phyloP scores from a whole-genome alignment of 1,140 invertebrate genomes.

The Batillaria attramentaria region DNA sequence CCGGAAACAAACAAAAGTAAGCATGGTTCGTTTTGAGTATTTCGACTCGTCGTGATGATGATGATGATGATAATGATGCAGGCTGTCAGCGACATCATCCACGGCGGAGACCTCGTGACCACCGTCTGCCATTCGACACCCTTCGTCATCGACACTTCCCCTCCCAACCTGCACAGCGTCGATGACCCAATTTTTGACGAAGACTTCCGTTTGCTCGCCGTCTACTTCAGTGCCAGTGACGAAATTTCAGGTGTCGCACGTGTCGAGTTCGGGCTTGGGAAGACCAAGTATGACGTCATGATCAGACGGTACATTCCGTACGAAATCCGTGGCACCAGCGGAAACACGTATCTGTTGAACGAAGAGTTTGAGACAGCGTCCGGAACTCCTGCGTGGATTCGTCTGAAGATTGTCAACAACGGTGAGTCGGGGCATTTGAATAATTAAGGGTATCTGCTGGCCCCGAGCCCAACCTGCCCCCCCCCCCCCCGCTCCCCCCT shows the following conservation, averaged over 20 bases:
- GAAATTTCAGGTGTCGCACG: conserved; percentile 44
- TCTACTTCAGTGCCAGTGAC: conserved; percentile 55
- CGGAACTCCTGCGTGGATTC: conserved; percentile 54
- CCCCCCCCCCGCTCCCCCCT: too few species aligned
- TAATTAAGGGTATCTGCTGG: neutral
- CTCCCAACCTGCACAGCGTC: conserved; percentile 48
- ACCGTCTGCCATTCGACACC: conserved; percentile 59
- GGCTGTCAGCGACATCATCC: conserved; percentile 54
- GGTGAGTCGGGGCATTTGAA: conserved; percentile 36
- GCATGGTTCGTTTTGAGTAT: too few species aligned
- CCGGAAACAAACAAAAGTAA: too few species aligned
- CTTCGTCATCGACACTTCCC: conserved; percentile 54
- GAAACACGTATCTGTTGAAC: conserved; percentile 48
- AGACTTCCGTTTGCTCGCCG: conserved; percentile 53
- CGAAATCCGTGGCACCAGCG: conserved; percentile 36
- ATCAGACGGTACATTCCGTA: conserved; percentile 49
- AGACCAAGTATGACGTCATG: conserved; percentile 57
- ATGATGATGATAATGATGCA: too few species aligned
- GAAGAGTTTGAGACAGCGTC: conserved; percentile 48
- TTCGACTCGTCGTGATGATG: too few species aligned
- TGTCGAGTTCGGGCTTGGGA: conserved; percentile 59
- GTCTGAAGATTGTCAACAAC: conserved; percentile 50
- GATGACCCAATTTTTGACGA: conserved; percentile 56
- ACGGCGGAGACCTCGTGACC: conserved; percentile 58
- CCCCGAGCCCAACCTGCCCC: too few species aligned